phyloP scores from a whole-genome alignment of 2,797 vertebrate species.

The Scarus forsteni region DNA sequence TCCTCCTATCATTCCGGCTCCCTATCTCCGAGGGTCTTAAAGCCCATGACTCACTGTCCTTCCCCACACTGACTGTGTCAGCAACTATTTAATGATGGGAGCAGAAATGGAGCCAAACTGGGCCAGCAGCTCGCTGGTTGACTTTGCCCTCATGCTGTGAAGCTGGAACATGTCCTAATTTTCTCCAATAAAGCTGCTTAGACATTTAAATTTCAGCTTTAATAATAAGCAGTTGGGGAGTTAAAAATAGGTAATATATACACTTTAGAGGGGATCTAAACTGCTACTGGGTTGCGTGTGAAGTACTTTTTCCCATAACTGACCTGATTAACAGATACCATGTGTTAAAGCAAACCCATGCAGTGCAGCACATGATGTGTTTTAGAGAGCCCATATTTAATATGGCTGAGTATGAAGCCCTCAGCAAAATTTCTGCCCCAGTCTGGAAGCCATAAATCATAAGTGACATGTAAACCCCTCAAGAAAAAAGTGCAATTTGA shows the following conservation, averaged over 20 bases:
- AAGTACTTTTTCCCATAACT: background rate
- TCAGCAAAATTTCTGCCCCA: background rate
- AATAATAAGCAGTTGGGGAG: slow-evolving; percentile 9
- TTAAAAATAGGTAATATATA: background rate
- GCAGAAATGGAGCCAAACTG: slow-evolving; percentile 42
- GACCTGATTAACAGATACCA: background rate
- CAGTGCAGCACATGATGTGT: background rate
- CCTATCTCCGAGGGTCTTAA: slow-evolving; percentile 18
- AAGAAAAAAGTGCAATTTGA: background rate
- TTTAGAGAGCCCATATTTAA: background rate
- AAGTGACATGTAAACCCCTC: background rate
- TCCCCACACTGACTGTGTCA: slow-evolving; percentile 57
- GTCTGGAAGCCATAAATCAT: slow-evolving; percentile 35
- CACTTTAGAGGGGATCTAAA: background rate
- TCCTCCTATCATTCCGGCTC: slow-evolving; percentile 7
- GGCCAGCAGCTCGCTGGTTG: slow-evolving; percentile 42
- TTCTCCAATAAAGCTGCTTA: slow-evolving; percentile 26
- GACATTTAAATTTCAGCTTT: background rate
- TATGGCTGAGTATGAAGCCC: slow-evolving; percentile 14
- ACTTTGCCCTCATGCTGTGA: slow-evolving; percentile 22
- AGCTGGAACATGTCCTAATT: slow-evolving; percentile 33
- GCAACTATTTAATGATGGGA: slow-evolving; percentile 60
- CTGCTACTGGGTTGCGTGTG: background rate
- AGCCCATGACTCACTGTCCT: slow-evolving; percentile 58
- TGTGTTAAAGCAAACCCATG: slow-evolving; percentile 6